Base-by-base conservation (phyloP, 2,113 vertebrate genomes). In the Panthera uncia region DNA sequence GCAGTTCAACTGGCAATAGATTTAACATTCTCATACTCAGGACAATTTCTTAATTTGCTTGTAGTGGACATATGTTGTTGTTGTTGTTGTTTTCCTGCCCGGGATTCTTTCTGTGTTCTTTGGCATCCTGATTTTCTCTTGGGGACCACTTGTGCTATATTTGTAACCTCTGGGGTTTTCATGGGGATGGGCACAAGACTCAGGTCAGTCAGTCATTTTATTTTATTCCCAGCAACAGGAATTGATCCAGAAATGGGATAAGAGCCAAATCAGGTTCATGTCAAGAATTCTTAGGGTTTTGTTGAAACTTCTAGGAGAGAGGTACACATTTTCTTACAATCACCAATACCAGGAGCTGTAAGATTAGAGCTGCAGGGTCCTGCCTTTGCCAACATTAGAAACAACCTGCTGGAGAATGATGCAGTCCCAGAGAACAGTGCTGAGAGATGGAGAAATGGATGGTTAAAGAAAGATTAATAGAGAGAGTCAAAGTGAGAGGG, bases 51-150 rank as follows among this genome's bases (percentile, higher is more conserved):
- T 88, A 57, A 63, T 95, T 94, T 89, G 71, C 36, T 91, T 61
- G 5, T 23, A 31, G 50, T 88, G 65, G 83, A 95, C 95, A 98
- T 97, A 82, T 97, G 88, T 65, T 97, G 38, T 71, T 65, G 4
- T 12, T 65, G 15, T 95, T 92, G 45, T 45, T 45, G 45, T 45
- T 52, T 90, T 80, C 85, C 41, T 92, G 38, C 19, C 14, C 8
- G 11, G 29, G 41, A 11, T 80, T 61, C 3, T 76, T 89, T 66
- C n/a, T 14, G 0, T 33, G 78, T 81, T 52, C 45, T 91, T 96
- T 41, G 11, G 5, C 11, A 23, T 88, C 33, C 69, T 91, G 89
- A 87, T 71, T 84, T 91, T 66, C 94, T 48, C 55, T 14, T 21
- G 6, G 52, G 48, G 45, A 94, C 45, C 33, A 85, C 74, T 41